These are phyloP conservation scores for Melanostoma mellinum DNA, from an alignment of 2,888 invertebrate genomes.

Conservation along the genomic window DNA sequence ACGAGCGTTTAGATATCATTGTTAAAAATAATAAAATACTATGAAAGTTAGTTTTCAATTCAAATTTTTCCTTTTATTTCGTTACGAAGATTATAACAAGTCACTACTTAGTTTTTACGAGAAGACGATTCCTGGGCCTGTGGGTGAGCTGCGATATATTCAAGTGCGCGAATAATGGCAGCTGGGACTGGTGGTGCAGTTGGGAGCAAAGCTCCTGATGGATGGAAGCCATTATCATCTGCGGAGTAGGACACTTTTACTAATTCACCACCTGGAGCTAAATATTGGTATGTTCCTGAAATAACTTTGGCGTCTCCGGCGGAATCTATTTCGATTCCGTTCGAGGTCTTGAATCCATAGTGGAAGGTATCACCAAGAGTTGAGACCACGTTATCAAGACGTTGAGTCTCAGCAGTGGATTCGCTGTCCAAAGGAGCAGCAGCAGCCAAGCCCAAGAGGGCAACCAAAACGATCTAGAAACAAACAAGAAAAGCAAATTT, in stretches of 20 bases:
- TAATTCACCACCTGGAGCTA: conserved; percentile 83
- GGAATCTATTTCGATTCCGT: conserved; percentile 85
- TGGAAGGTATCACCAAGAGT: conserved; percentile 82
- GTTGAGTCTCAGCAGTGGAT: conserved; percentile 77
- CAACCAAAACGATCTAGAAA: conserved; percentile 66
- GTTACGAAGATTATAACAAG: too few species aligned
- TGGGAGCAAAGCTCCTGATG: conserved; percentile 81
- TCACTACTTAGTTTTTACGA: too few species aligned
- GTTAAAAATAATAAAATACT: too few species aligned
- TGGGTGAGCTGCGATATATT: conserved; percentile 83
- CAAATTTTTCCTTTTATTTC: too few species aligned
- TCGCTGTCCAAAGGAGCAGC: conserved; percentile 80
- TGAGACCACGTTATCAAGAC: conserved; percentile 80
- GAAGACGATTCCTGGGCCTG: conserved; percentile 54
- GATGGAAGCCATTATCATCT: conserved; percentile 84
- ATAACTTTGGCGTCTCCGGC: conserved; percentile 84
- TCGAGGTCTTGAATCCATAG: conserved; percentile 83
- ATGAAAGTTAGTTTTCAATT: too few species aligned
- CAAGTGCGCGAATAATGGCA: conserved; percentile 82
- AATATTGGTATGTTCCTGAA: conserved; percentile 83
- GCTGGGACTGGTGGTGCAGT: conserved; percentile 84
- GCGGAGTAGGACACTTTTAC: conserved; percentile 83
- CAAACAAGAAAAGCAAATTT: background rate
- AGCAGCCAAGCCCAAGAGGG: conserved; percentile 76
- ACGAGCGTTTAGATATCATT: too few species aligned